Evolutionary conservation across 2,113 vertebrate genomes (phyloP), one percentile per base, ranked within the genome.

Genomic region (Axis porcinus): DNA sequence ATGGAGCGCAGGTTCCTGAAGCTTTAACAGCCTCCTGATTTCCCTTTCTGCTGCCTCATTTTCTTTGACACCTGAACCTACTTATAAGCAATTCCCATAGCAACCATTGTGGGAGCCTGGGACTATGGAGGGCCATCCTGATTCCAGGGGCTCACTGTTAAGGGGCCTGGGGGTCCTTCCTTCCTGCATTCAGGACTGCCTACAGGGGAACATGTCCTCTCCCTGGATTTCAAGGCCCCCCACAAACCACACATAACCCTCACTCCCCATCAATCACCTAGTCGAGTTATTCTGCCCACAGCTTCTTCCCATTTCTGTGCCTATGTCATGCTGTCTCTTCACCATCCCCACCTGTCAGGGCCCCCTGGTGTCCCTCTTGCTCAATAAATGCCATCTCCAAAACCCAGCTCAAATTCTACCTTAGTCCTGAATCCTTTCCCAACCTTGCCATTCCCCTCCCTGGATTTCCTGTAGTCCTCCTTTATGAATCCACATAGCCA

Each of bases 31-130:
- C 58, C 70, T 96, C 45, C 70, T 58, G 45, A 93, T 92, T 93
- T 16, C 25, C 52, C 70, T 95, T 97, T 93, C 86, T 82, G 64
- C 43, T 95, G 64, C 62, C 86, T 96, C 54, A n/a, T 40, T 96
- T 76, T 92, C 96, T 96, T 89, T 96, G 83, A 95, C 84, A 96
- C n/a, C 57, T 21, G 96, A 96, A 74, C 58, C 95, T 87, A 91
- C 54, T 93, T 89, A 94, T 28, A 89, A 89, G 76, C 79, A 96
- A 92, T 92, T 95, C 70, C 84, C 90, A 94, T 54, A 87, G 81
- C 81, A 96, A 95, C 83, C 60, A 93, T 58, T 87, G 50, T 86
- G 85, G 55, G 23, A 50, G 43, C 57, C 87, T 62, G 86, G 50
- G 89, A 94, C 64, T 89, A 86, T 89, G 47, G 78, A 79, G 5